Base-by-base conservation (phyloP, 2,797 vertebrate species). In the Pangasius djambal region DNA sequence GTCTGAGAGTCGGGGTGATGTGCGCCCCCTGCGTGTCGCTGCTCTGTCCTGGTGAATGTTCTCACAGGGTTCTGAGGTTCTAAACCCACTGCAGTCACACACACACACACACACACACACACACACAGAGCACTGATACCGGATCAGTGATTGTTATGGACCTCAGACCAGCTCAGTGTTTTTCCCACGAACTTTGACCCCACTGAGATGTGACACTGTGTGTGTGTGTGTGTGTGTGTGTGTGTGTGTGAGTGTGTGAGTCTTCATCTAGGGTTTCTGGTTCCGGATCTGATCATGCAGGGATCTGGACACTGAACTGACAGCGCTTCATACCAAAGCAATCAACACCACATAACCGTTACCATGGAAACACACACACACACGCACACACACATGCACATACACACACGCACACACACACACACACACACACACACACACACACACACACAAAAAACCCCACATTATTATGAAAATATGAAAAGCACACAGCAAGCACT, bases 251-350 rank as follows among this genome's bases (percentile, higher is more conserved):
- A 59, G 48, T 63, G 37, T 83, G 57, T 86, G 20, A 44, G 70
- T 48, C 15, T 59, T 50, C 13, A 50, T 67, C 44, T 79, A 15
- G n/a, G 6, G 20, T 16, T 89, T 67, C 67, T 78, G 57, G 55
- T 88, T 83, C 88, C 75, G 90, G 81, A 86, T 86, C 72, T 59
- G 88, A 79, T 72, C 91, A 90, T 72, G 65, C 78, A 87, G 86
- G 84, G 90, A 70, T 70, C 84, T 90, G 87, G 86, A 90, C 79
- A 25, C 59, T 48, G 83, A 79, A 55, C 86, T 88, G 91, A 85
- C 90, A 92, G 90, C 92, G 69, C 89, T 86, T 82, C 34, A 85
- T 65, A 86, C 59, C 72, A 72, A 79, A 88, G 83, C 70, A 90
- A 34, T 83, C 34, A 28, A 9, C 1, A 55, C 16, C 50, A 52